Evolutionary conservation across 2,113 vertebrate species (phyloP).

Genomic region (Microcebus ravelobensis): DNA sequence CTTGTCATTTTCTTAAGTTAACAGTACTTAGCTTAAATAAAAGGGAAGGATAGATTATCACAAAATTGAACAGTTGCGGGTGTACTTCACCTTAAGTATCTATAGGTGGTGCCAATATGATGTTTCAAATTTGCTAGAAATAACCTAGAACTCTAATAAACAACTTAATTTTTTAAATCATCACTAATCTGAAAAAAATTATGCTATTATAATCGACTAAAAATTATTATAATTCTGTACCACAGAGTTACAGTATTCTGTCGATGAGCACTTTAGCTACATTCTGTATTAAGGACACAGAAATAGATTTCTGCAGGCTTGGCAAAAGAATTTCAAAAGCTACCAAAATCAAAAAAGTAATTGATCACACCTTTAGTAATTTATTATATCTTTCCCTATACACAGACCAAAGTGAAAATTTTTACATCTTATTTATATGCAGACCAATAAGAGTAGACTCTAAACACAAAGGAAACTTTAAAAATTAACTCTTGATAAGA

Average conservation of each 20-base stretch:
- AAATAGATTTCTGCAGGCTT: not conserved
- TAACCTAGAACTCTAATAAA: not conserved
- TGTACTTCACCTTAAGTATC: constrained; percentile 56
- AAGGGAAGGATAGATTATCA: not conserved
- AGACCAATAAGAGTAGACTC: not conserved
- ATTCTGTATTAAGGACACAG: not conserved
- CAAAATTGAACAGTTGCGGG: not conserved
- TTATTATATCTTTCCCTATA: not conserved
- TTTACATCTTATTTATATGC: not conserved
- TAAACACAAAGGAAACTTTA: not conserved
- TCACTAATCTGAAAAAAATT: constrained; percentile 27
- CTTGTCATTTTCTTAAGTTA: too few species aligned
- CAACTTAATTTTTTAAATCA: not conserved
- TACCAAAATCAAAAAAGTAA: not conserved
- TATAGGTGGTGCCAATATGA: constrained; percentile 70
- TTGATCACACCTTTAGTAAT: not conserved
- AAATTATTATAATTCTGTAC: not conserved
- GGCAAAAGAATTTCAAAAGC: constrained; percentile 6
- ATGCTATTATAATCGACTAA: not conserved
- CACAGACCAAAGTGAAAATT: not conserved
- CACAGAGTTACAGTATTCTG: not conserved
- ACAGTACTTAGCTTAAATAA: not conserved
- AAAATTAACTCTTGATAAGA: not conserved
- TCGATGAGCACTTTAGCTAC: not conserved
- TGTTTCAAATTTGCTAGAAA: constrained; percentile 35